Conservation (phyloP, 2,113 vertebrate species). For the Otolemur garnettii region DNA sequence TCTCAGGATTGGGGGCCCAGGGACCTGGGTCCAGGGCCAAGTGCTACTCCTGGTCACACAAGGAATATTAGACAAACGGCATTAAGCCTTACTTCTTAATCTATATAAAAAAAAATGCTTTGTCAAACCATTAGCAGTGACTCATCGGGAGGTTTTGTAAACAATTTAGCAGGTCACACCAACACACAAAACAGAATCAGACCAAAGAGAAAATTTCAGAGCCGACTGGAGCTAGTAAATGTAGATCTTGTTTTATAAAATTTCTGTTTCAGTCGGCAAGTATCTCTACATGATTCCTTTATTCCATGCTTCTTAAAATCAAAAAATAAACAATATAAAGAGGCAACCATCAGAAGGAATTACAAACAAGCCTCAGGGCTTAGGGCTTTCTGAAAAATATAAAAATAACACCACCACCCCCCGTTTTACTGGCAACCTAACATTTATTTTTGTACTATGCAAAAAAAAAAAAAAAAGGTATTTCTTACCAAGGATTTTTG, state of each 20-base stretch:
- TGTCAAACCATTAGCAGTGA: neutral
- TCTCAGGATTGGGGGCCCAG: neutral
- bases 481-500: neutral
- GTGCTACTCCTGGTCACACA: neutral
- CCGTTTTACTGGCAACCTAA: neutral
- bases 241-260: neutral
- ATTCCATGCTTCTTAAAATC: neutral
- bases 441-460: neutral
- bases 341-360: neutral
- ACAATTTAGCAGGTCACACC: neutral
- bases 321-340: constrained; percentile 4
- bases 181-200: constrained; percentile 31
- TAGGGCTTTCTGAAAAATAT: constrained; percentile 42
- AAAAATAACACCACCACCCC: neutral
- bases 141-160: neutral
- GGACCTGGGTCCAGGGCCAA: neutral
- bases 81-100: neutral
- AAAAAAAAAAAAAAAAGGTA: neutral
- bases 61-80: neutral
- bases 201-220: neutral
- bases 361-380: neutral
- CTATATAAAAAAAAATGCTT: neutral
- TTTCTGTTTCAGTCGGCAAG: neutral
- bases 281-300: neutral
- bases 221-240: neutral